Percentiles rank a stretch among this genome's conserved stretches.
Evolutionary conservation across 1,140 invertebrate genomes (phyloP).

Genomic region (Babylonia areolata): DNA sequence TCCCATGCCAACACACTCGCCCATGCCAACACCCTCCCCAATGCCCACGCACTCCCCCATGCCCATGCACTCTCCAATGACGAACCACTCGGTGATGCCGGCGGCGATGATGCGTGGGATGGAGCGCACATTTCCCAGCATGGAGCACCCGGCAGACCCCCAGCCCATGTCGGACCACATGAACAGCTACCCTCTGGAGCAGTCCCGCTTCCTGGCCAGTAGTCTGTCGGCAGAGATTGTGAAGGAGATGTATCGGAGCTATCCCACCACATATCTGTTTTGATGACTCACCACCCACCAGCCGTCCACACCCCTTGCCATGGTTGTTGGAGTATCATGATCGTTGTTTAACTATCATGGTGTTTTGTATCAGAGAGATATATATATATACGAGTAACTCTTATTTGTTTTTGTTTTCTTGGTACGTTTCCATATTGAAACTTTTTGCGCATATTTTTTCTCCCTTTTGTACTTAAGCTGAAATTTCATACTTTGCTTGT

Average conservation of each 20-base stretch:
- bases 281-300: neutral
- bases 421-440: too few species aligned
- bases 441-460: too few species aligned
- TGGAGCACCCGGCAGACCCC: neutral
- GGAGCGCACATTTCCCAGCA: neutral
- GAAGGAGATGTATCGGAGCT: neutral
- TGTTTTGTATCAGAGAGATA: too few species aligned
- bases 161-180: neutral
- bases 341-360: too few species aligned
- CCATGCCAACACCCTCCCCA: neutral
- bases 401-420: too few species aligned
- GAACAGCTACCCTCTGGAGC: neutral
- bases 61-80: neutral
- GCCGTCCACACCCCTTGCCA: too few species aligned
- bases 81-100: neutral
- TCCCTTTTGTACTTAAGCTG: too few species aligned
- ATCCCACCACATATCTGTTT: neutral
- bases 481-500: too few species aligned
- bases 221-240: neutral
- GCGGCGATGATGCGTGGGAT: neutral
- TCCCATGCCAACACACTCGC: neutral
- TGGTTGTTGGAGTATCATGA: too few species aligned
- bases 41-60: neutral
- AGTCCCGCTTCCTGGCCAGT: neutral
- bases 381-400: too few species aligned